A percentile compares a stretch with the other conserved stretches of the same genome.
These are phyloP conservation scores for Eristalinus sepulchralis DNA, from an alignment of 2,888 invertebrate genomes.

Conservation along the genomic window DNA sequence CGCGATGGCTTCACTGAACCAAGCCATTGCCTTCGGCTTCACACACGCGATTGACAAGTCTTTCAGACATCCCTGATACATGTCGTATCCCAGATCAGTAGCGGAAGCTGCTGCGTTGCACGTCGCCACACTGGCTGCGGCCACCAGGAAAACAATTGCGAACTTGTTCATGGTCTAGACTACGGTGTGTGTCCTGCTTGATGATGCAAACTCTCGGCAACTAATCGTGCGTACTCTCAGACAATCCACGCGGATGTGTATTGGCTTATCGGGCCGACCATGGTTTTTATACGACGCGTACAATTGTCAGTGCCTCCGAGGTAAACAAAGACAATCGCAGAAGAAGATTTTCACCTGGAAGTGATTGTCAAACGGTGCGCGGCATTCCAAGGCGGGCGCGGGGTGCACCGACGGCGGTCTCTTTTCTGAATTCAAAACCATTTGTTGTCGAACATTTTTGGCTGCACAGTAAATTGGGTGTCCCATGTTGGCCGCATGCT, in stretches of 20 bases:
- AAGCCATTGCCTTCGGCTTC: slow-evolving; percentile 89
- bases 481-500: slow-evolving; percentile 40
- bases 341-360: slow-evolving; percentile 68
- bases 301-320: slow-evolving; percentile 76
- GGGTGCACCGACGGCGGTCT: slow-evolving; percentile 19
- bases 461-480: slow-evolving; percentile 61
- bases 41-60: slow-evolving; percentile 88
- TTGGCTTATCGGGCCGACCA: slow-evolving; percentile 76
- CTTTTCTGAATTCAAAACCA: slow-evolving; percentile 51
- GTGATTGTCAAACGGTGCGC: slow-evolving; percentile 61
- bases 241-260: slow-evolving; percentile 79
- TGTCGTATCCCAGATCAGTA: slow-evolving; percentile 84
- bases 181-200: slow-evolving; percentile 49
- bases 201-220: slow-evolving; percentile 45
- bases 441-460: slow-evolving; percentile 63
- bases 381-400: slow-evolving; percentile 64
- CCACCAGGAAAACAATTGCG: slow-evolving; percentile 74
- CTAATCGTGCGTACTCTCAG: slow-evolving; percentile 75
- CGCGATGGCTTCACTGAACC: slow-evolving; percentile 86
- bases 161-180: slow-evolving; percentile 75
- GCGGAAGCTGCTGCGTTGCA: slow-evolving; percentile 81
- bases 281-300: slow-evolving; percentile 80
- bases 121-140: slow-evolving; percentile 71
- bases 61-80: slow-evolving; percentile 86
- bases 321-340: slow-evolving; percentile 21